Evolutionary conservation across 2,888 invertebrate genomes (phyloP).

Genomic region (Drosophila mayaguana): DNA sequence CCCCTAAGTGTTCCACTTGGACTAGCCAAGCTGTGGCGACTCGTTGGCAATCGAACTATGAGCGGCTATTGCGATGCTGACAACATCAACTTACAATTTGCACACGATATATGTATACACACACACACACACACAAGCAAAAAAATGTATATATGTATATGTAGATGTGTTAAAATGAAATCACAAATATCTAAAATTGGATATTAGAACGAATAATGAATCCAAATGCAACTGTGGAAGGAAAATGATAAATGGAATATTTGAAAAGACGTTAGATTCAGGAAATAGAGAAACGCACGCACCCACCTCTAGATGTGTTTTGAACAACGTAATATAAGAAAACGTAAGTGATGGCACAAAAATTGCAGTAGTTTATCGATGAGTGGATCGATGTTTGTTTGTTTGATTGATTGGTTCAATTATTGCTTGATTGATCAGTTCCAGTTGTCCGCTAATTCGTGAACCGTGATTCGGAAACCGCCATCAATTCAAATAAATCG

Average conservation of each 20-base stretch:
- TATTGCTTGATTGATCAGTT: slow-evolving; percentile 11
- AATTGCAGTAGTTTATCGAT: slow-evolving; percentile 7
- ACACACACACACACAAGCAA: background rate
- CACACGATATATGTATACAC: background rate
- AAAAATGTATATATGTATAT: background rate
- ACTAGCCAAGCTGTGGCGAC: background rate
- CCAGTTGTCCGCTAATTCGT: background rate
- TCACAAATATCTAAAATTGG: no score
- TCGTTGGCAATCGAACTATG: slow-evolving; percentile 10
- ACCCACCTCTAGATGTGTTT: slow-evolving; percentile 38
- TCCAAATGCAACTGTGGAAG: slow-evolving; percentile 41
- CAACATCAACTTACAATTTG: slow-evolving; percentile 17
- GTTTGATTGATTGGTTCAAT: background rate
- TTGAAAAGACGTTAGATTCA: background rate
- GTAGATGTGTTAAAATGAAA: background rate
- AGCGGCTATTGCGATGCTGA: slow-evolving; percentile 9
- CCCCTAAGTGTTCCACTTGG: slow-evolving; percentile 1
- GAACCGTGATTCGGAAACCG: background rate
- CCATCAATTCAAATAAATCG: slow-evolving; percentile 2
- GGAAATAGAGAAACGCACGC: background rate
- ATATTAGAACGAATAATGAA: slow-evolving; percentile 35
- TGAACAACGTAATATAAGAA: slow-evolving; percentile 18
- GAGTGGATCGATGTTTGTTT: background rate
- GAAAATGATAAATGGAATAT: background rate
- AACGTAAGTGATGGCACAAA: slow-evolving; percentile 15